phyloP scores from a whole-genome alignment of 1,140 invertebrate species.

The Halictus rubicundus region DNA sequence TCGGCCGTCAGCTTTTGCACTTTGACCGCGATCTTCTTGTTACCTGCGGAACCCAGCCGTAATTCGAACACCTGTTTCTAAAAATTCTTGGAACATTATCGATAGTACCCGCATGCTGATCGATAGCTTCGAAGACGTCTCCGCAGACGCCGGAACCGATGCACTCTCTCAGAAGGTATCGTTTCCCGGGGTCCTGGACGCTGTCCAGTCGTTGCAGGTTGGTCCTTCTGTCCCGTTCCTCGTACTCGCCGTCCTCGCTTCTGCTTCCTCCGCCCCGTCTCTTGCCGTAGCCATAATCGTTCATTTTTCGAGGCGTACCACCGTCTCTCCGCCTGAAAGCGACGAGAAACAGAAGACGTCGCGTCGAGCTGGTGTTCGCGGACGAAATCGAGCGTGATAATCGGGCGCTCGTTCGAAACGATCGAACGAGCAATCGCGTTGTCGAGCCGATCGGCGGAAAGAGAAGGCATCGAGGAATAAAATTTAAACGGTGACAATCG shows the following conservation, averaged over 20 bases:
- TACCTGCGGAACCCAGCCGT: conserved; percentile 68
- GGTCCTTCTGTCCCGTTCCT: conserved; percentile 11
- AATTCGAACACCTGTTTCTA: too few relatives aligned
- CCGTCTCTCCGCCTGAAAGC: neutral
- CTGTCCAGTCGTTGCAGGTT: conserved; percentile 78
- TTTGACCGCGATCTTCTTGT: conserved; percentile 90
- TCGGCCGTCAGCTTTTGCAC: conserved; percentile 88
- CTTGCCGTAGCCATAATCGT: conserved; percentile 60
- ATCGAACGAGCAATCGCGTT: neutral
- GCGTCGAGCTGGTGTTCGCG: too few relatives aligned
- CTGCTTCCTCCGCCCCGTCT: conserved; percentile 1
- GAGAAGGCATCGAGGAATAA: neutral
- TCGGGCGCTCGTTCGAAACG: neutral
- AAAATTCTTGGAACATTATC: too few relatives aligned
- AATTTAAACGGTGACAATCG: conserved; percentile 39
- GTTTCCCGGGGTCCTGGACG: conserved; percentile 85
- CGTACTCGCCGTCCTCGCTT: conserved; percentile 23
- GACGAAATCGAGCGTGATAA: neutral
- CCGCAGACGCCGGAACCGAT: conserved; percentile 89
- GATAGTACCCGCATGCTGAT: conserved; percentile 84
- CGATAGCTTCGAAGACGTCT: conserved; percentile 88
- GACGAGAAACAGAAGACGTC: neutral
- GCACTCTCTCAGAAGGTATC: conserved; percentile 85
- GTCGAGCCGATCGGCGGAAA: neutral
- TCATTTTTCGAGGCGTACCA: conserved; percentile 54